A percentile compares a stretch with the other conserved stretches of the same genome.
Evolutionary conservation across 2,888 invertebrate species (phyloP).

Genomic region (Acrobasis repandana): DNA sequence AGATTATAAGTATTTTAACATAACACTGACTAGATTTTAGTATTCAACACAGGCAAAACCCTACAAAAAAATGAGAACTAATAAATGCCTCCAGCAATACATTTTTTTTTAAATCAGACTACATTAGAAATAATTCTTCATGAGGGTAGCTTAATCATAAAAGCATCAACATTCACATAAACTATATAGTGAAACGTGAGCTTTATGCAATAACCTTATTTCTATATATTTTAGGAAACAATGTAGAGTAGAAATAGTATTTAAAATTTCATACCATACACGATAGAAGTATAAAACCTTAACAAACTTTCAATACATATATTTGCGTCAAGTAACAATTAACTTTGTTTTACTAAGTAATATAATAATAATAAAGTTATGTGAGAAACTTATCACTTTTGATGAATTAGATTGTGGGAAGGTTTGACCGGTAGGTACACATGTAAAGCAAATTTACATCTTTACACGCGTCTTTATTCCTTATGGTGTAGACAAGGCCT

Average conservation of each 20-base stretch:
- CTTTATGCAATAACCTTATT: conserved; percentile 7
- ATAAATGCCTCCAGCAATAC: background rate
- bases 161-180: conserved; percentile 11
- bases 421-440: too few relatives aligned
- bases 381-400: background rate
- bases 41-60: conserved; percentile 16
- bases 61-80: conserved; percentile 6
- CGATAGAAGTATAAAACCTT: background rate
- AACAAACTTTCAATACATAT: background rate
- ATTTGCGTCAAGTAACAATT: background rate
- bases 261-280: background rate
- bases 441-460: too few relatives aligned
- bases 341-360: background rate
- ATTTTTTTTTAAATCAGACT: background rate
- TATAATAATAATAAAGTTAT: background rate
- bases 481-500: too few relatives aligned
- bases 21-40: conserved; percentile 27
- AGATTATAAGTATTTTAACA: conserved; percentile 25
- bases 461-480: too few relatives aligned
- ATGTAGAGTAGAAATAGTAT: conserved; percentile 14
- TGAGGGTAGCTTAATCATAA: background rate
- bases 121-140: background rate
- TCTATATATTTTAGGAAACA: conserved; percentile 19
- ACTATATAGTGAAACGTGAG: background rate
- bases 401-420: too few relatives aligned